phyloP scores from a whole-genome alignment of 2,888 invertebrate species.

The Lapara coniferarum region DNA sequence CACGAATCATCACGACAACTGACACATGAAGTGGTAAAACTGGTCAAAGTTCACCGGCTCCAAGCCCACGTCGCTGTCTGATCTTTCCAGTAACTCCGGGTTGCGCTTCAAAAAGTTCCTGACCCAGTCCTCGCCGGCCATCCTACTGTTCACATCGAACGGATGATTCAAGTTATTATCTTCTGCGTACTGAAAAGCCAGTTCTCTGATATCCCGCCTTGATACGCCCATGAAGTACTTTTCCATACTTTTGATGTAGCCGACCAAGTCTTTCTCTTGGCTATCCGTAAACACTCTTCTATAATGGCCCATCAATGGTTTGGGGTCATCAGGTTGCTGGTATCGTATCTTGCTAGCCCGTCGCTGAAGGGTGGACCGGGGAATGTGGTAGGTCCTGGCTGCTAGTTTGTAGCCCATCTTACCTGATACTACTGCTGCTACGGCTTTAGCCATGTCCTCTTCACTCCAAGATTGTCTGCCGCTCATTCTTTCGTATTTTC shows the following conservation, averaged over 20 bases:
- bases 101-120: conserved; percentile 78
- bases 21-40: conserved; percentile 81
- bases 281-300: conserved; percentile 77
- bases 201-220: conserved; percentile 72
- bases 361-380: conserved; percentile 76
- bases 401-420: conserved; percentile 81
- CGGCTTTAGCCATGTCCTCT: conserved; percentile 79
- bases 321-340: conserved; percentile 72
- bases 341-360: conserved; percentile 78
- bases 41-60: conserved; percentile 80
- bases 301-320: conserved; percentile 78
- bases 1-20: conserved; percentile 70
- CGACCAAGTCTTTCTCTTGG: conserved; percentile 77
- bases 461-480: conserved; percentile 81
- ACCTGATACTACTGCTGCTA: conserved; percentile 78
- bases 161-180: conserved; percentile 75
- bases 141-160: conserved; percentile 74
- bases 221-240: conserved; percentile 79
- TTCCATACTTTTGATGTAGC: conserved; percentile 80
- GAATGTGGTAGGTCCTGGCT: conserved; percentile 77
- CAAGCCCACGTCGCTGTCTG: conserved; percentile 67
- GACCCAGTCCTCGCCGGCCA: conserved; percentile 82
- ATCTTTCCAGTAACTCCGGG: conserved; percentile 69
- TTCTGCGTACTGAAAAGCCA: conserved; percentile 80
- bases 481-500: conserved; percentile 81